Conservation (phyloP, 2,888 invertebrate species). For the Acanthopleura granulata region DNA sequence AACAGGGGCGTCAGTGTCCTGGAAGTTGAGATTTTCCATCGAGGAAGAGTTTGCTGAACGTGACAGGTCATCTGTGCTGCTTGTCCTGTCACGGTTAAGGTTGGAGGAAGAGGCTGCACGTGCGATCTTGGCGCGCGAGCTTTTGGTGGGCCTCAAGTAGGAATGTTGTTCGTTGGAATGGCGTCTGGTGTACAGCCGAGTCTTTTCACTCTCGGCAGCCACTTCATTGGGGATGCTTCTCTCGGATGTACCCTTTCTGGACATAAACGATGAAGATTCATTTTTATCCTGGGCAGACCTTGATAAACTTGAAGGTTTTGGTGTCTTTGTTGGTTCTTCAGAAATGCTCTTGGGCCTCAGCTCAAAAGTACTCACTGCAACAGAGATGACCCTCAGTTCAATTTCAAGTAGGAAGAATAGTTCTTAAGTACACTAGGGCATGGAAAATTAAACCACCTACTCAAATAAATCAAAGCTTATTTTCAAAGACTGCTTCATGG, state of each 20-base stretch:
- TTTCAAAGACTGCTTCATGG: no score
- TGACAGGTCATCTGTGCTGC: constrained; percentile 4
- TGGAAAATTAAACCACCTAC: no score
- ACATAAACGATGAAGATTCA: background rate
- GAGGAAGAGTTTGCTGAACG: background rate
- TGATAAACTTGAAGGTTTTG: background rate
- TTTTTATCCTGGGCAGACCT: background rate
- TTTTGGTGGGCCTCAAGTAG: constrained; percentile 32
- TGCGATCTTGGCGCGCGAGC: constrained; percentile 37
- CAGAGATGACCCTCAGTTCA: background rate
- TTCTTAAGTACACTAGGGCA: no score
- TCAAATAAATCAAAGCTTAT: no score
- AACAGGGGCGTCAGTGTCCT: background rate
- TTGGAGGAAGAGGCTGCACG: constrained; percentile 24
- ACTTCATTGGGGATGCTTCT: background rate
- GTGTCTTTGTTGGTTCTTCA: background rate
- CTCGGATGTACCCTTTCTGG: background rate
- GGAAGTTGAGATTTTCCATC: background rate
- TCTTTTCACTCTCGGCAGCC: background rate
- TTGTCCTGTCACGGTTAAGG: background rate
- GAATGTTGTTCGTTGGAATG: constrained; percentile 21
- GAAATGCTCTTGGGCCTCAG: background rate
- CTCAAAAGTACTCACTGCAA: constrained; percentile 16
- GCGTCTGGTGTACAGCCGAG: constrained; percentile 3
- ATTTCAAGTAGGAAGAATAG: no score